Conservation (phyloP, 2,888 invertebrate genomes). For the Tryphoninae sp. region DNA sequence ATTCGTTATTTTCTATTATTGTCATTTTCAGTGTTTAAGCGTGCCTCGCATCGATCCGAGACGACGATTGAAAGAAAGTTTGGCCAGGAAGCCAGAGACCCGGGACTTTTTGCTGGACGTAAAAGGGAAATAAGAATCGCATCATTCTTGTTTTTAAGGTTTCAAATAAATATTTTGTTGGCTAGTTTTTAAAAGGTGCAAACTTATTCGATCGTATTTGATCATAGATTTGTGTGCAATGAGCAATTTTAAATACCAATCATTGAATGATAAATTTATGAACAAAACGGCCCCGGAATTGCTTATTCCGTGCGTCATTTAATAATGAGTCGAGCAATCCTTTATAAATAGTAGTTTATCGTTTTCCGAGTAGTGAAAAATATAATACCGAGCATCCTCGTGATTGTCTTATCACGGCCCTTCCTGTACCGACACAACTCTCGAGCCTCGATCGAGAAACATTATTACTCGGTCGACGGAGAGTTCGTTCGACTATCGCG, state of each 20-base stretch:
- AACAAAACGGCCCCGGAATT: not conserved
- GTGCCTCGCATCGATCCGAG: conserved; percentile 70
- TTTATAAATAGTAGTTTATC: conserved; percentile 46
- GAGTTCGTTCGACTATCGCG: conserved; percentile 5
- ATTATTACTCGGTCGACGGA: conserved; percentile 17
- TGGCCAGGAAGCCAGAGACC: conserved; percentile 65
- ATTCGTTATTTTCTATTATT: not conserved
- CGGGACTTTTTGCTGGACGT: conserved; percentile 65
- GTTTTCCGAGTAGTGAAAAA: conserved; percentile 21
- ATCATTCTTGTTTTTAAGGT: not conserved
- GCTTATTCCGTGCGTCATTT: not conserved
- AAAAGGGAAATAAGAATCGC: not conserved
- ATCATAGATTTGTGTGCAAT: not conserved
- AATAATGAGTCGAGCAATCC: conserved; percentile 16
- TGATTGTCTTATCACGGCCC: conserved; percentile 70
- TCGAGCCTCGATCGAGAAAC: conserved; percentile 16
- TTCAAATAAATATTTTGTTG: not conserved
- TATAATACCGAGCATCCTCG: conserved; percentile 29
- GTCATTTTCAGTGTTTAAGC: conserved; percentile 69
- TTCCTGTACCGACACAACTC: conserved; percentile 67
- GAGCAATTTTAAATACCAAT: not conserved
- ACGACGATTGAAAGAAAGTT: conserved; percentile 66
- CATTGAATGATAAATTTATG: conserved; percentile 25
- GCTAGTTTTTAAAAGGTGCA: not conserved
- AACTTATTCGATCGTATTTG: not conserved